A percentile compares a stretch with the other conserved stretches of the same genome.
phyloP scores from a whole-genome alignment of 64 coral and sea anemone species.

The Dendronephthya gigantea region DNA sequence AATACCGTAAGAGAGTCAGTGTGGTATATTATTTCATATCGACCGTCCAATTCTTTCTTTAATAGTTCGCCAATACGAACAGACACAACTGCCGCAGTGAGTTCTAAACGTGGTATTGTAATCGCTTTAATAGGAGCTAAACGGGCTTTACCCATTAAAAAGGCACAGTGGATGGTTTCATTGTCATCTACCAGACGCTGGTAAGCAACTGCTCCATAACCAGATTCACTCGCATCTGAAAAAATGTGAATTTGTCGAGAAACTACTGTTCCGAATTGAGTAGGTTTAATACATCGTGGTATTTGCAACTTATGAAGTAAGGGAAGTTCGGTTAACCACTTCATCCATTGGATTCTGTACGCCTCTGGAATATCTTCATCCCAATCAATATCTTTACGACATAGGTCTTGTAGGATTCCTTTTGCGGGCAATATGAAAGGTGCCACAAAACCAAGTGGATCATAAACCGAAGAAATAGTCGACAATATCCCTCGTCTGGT shows the following conservation, averaged over 20 bases:
- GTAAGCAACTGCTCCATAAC: background rate
- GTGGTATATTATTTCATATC: background rate
- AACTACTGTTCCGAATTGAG: background rate
- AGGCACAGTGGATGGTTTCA: background rate
- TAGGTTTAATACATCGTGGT: background rate
- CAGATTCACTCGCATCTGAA: background rate
- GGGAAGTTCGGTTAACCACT: background rate
- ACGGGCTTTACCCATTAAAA: background rate
- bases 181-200: background rate
- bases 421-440: background rate
- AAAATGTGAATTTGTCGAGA: slow-evolving; percentile 11
- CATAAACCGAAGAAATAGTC: background rate
- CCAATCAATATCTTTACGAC: background rate
- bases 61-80: background rate
- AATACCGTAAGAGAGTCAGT: background rate
- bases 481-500: slow-evolving; percentile 12
- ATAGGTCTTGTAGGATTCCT: background rate
- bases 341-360: background rate
- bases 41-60: background rate
- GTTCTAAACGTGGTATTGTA: background rate
- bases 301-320: background rate
- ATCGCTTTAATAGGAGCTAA: background rate
- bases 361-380: background rate
- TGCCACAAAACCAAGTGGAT: background rate
- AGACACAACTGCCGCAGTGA: background rate